Evolutionary conservation across 64 coral and sea anemone species (phyloP), one percentile per base, ranked within the genome.

Genomic region (Dendrophyllia cribrosa): DNA sequence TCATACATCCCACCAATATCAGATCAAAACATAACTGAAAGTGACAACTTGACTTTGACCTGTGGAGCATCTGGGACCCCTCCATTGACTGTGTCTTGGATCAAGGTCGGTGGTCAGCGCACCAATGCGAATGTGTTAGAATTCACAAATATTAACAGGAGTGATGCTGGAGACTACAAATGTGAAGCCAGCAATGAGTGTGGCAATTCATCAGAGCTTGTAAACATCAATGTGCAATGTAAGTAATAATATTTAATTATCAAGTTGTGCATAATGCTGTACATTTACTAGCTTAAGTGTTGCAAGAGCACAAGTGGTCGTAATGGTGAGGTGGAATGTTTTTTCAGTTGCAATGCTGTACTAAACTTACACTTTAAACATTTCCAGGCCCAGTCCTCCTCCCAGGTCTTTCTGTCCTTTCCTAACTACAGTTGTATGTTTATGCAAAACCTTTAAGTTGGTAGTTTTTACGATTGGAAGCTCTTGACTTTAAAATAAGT

Each of bases 161-260:
- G 1, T 15, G 22, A 79, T 9, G 56, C 77, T 61, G 77, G 77
- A 44, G 25, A 59, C 59, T 79, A 79, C 77, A 79, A 1, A 55
- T 79, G 77, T 59, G 77, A 79, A 60, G 77, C 77, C n/a, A 60
- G 21, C 8, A 79, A 79, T 43, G 20, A 34, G 3, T 79, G 77
- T 59, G 52, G 22, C 23, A 79, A 59, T 79, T 12, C 52, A 53
- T 15, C 77, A 59, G 1, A 60, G 24, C 24, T 4, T 15, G 10
- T 25, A 43, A 59, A 0, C 1, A 79, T 79, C 59, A 3, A 13
- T 79, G 56, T 79, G 21, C 55, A 34, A 55, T 59, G 77, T 79
- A 34, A 61, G 77, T 79, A 3, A 2, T n/a, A 12, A 34, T 34
- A 34, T 34, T 34, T 34, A 34, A 34, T 34, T 34, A 2, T 34